Evolutionary conservation across 1,140 invertebrate species (phyloP).

Genomic region (Holotrichia oblita): DNA sequence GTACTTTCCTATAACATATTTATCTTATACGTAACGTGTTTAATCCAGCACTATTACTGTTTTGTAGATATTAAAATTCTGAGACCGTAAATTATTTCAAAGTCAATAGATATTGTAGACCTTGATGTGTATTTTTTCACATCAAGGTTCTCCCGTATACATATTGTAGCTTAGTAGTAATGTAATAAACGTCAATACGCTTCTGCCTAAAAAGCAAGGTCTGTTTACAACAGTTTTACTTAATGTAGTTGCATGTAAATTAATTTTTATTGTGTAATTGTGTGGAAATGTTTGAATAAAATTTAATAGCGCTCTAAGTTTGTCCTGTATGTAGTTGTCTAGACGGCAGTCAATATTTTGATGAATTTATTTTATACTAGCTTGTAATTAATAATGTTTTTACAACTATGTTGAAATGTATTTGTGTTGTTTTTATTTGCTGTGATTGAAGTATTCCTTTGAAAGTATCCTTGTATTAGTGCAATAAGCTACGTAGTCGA

Average conservation of each 20-base stretch:
- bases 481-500: too few relatives aligned
- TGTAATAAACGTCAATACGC: not conserved
- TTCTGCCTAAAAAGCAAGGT: slow-evolving; percentile 20
- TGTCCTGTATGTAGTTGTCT: too few relatives aligned
- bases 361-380: too few relatives aligned
- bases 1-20: not conserved
- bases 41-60: not conserved
- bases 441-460: too few relatives aligned
- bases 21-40: not conserved
- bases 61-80: not conserved
- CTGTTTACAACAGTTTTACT: not conserved
- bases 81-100: slow-evolving; percentile 4
- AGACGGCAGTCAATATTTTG: too few relatives aligned
- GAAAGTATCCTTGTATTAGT: too few relatives aligned
- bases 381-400: too few relatives aligned
- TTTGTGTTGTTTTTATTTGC: too few relatives aligned
- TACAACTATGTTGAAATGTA: too few relatives aligned
- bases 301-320: not conserved
- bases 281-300: not conserved
- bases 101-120: slow-evolving; percentile 16
- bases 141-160: not conserved
- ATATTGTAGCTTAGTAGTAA: not conserved
- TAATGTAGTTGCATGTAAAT: slow-evolving; percentile 7
- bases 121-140: not conserved
- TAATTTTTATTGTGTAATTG: slow-evolving; percentile 21